Evolutionary conservation across 1,140 invertebrate species (phyloP).

Genomic region (Vanessa tameamea): DNA sequence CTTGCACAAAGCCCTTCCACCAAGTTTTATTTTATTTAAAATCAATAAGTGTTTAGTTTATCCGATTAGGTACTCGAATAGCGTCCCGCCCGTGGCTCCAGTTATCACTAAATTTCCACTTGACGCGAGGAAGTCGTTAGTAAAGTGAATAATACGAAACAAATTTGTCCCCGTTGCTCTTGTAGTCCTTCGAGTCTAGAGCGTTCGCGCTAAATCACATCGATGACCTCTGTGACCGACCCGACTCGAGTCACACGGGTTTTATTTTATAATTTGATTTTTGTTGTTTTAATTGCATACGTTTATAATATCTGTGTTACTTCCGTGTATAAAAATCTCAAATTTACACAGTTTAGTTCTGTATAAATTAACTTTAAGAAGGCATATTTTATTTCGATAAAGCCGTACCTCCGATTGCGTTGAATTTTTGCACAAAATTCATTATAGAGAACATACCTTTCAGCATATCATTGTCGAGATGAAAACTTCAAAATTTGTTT

Average conservation of each 20-base stretch:
- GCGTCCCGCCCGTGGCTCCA: background rate
- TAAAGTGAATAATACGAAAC: conserved; percentile 56
- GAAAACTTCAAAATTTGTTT: no score
- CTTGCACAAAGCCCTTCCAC: no score
- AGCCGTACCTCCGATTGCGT: no score
- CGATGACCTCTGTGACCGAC: conserved; percentile 27
- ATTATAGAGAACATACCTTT: no score
- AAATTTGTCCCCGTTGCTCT: conserved; percentile 44
- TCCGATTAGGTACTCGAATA: background rate
- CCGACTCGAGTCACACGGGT: background rate
- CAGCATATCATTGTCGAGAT: no score
- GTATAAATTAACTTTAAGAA: no score
- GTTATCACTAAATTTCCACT: conserved; percentile 35
- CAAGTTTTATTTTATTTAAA: background rate
- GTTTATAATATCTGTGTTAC: no score
- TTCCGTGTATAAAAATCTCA: no score
- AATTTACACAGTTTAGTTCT: no score
- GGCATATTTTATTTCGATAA: no score
- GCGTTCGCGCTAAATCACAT: conserved; percentile 31
- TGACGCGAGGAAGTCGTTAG: conserved; percentile 47
- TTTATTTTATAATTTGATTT: background rate
- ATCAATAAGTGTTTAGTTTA: conserved; percentile 1
- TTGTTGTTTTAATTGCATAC: background rate
- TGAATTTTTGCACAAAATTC: no score
- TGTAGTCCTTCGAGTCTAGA: conserved; percentile 33